These are phyloP conservation scores for Anthoscopus minutus DNA, from an alignment of 2,113 vertebrate genomes.

Conservation along the genomic window DNA sequence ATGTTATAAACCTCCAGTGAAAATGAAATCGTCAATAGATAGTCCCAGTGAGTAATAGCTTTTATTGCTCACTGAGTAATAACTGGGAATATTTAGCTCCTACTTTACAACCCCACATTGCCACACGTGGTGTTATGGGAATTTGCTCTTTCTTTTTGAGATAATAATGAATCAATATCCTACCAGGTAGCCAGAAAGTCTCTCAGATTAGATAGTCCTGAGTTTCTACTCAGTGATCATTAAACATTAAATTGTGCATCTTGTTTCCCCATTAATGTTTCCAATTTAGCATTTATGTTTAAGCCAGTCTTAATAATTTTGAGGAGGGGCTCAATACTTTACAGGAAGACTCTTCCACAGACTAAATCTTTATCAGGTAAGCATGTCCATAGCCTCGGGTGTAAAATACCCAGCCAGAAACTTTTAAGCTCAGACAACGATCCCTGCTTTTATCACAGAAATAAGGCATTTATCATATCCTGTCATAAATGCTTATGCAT, in stretches of 20 bases:
- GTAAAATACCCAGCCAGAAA: background rate
- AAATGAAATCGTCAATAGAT: background rate
- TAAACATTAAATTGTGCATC: background rate
- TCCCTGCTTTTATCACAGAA: background rate
- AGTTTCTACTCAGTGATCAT: background rate
- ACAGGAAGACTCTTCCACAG: background rate
- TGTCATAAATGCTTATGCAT: background rate
- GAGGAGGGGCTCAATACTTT: background rate
- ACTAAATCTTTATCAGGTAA: background rate
- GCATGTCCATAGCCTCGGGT: background rate
- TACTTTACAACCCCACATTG: background rate
- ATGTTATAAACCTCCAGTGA: background rate
- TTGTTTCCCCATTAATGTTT: background rate
- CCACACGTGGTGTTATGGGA: fast-evolving
- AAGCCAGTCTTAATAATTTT: background rate
- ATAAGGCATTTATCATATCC: background rate
- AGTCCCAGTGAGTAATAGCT: background rate
- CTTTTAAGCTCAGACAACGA: background rate
- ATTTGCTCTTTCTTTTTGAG: background rate
- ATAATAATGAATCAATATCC: background rate
- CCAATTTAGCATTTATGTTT: background rate
- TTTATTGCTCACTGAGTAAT: background rate
- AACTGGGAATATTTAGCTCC: background rate
- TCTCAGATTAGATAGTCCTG: background rate
- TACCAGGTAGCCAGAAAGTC: background rate